These are phyloP conservation scores for Drosophila pseudoobscura DNA, from an alignment of 1,140 invertebrate species.

Conservation along the genomic window DNA sequence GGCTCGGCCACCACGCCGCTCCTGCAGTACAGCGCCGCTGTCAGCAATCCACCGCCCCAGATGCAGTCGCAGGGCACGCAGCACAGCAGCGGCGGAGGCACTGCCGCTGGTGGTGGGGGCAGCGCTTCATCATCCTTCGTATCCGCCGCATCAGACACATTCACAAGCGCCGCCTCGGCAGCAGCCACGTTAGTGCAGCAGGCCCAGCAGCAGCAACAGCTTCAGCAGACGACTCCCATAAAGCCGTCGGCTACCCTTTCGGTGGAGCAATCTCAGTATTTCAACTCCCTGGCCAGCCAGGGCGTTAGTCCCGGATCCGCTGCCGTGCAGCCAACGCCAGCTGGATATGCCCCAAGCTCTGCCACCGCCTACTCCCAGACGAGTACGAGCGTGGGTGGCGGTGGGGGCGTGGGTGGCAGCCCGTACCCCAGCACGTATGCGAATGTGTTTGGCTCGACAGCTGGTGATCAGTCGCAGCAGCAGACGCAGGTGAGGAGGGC, in stretches of 20 bases:
- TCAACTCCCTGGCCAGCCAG: conserved; percentile 80
- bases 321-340: conserved; percentile 42
- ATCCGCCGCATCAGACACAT: conserved; percentile 66
- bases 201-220: conserved; percentile 69
- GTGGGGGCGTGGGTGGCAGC: conserved; percentile 15
- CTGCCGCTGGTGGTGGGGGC: conserved; percentile 20
- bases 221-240: conserved; percentile 67
- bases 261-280: conserved; percentile 83
- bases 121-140: conserved; percentile 47
- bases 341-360: conserved; percentile 39
- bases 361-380: conserved; percentile 43
- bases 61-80: conserved; percentile 59
- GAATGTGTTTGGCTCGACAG: conserved; percentile 73
- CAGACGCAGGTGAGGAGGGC: conserved; percentile 87
- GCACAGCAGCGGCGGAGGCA: conserved; percentile 30
- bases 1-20: conserved; percentile 70
- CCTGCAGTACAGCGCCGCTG: conserved; percentile 75
- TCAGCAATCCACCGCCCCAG: conserved; percentile 74
- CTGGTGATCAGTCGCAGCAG: conserved; percentile 75
- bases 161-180: conserved; percentile 75
- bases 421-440: conserved; percentile 72
- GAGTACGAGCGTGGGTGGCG: conserved; percentile 15
- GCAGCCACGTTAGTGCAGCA: conserved; percentile 78
- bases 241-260: conserved; percentile 79
- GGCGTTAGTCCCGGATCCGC: conserved; percentile 63